Evolutionary conservation across 92 coral and sea anemone genomes (phyloP), one percentile per base, ranked within the genome.

Genomic region (Chrysogorgia sp.): DNA sequence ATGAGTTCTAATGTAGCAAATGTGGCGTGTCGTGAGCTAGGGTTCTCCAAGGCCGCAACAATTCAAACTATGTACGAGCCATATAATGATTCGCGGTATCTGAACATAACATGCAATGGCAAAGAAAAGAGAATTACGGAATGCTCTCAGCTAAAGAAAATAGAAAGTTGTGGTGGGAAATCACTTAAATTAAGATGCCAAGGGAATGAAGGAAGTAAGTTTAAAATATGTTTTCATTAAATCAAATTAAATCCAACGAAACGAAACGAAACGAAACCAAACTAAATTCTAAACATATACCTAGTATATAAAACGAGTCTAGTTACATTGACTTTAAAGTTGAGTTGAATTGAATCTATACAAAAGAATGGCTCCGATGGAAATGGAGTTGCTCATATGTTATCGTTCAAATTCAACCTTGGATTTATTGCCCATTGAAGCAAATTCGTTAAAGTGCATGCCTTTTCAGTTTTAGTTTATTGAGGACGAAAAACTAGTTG

Each of bases 1-100:
- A 35, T 50, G 72, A 65, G 52, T n/a, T 65, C 49, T 20, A 40
- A 26, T 0, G 72, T 35, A 40, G 52, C 72, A 10, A 35, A 20
- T 3, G 72, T 40, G 6, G 72, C 29, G 22, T 65, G 72, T 65
- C 52, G 31, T 37, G 72, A 65, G 15, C 53, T 65, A 21, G 72
- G 72, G 0, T 65, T 35, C 45, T 19, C 29, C 1, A 65, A 65
- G 12, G 72, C 72, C 12, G 35, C 40, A 0, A 40, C 15, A 22
- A 15, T 7, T 10, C 35, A 40, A 5, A 49, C 19, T 2, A 7
- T 20, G 17, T 2, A 12, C 10, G 30, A 28, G 20, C 22, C 15
- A 5, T n/a, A 20, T 6, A 1, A 26, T 20, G 25, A 40, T 3
- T n/a, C 20, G 29, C n/a, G 0, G 15, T 4, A 37, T 65, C 7